Conservation (phyloP, 2,888 invertebrate species). For the Fragum whitleyi region DNA sequence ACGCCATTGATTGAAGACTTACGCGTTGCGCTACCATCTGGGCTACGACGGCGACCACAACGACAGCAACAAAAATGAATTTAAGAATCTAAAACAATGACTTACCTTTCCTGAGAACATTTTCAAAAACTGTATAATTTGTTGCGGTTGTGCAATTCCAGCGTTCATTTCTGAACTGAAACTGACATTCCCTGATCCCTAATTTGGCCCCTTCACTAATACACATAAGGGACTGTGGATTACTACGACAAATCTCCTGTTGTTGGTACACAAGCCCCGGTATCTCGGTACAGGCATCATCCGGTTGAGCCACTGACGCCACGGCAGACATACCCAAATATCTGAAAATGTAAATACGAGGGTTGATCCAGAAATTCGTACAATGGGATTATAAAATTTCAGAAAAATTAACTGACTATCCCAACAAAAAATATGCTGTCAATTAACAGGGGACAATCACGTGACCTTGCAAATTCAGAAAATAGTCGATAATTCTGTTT, state of each 20-base stretch:
- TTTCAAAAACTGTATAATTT: constrained; percentile 86
- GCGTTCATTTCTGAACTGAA: constrained; percentile 87
- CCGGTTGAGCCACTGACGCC: constrained; percentile 62
- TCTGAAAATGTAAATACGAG: no score
- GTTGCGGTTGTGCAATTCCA: constrained; percentile 87
- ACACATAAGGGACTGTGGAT: constrained; percentile 87
- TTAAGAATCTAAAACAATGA: background rate
- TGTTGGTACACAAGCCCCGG: constrained; percentile 83
- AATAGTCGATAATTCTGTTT: no score
- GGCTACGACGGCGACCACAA: no score
- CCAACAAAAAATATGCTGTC: no score
- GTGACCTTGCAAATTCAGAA: no score
- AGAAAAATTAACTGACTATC: no score
- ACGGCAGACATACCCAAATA: constrained; percentile 79
- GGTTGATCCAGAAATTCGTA: no score
- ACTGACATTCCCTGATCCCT: constrained; percentile 87
- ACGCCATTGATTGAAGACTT: no score
- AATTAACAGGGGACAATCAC: no score
- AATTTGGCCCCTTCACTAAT: constrained; percentile 87
- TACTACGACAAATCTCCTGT: constrained; percentile 86
- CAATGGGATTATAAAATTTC: no score
- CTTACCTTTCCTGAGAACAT: constrained; percentile 86
- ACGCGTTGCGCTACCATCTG: no score
- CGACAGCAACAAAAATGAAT: no score
- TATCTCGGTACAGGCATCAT: constrained; percentile 74